phyloP scores from a whole-genome alignment of 2,888 invertebrate species.

The Branchellion lobata region DNA sequence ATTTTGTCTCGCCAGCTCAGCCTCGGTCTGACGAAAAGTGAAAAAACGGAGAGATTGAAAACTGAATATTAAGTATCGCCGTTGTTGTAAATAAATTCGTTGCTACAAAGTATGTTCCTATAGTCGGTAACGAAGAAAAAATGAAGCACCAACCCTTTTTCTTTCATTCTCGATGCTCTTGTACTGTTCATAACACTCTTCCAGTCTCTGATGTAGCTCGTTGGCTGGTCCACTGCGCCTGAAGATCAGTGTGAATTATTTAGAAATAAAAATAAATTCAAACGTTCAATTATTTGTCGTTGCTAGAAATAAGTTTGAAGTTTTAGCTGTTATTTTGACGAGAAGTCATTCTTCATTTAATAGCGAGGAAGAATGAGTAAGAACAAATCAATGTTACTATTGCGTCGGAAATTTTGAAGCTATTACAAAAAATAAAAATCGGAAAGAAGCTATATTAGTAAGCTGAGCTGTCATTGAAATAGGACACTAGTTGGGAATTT shows the following conservation, averaged over 20 bases:
- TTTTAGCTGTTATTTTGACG: slow-evolving; percentile 1
- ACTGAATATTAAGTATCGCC: background rate
- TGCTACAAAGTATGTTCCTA: background rate
- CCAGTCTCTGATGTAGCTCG: slow-evolving; percentile 72
- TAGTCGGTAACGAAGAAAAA: no score
- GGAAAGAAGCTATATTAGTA: no score
- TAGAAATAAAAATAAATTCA: background rate
- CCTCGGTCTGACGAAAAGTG: slow-evolving; percentile 71
- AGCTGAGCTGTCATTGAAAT: no score
- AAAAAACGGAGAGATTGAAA: no score
- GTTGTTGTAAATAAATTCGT: background rate
- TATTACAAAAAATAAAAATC: no score
- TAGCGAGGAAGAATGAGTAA: no score
- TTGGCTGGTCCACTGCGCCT: slow-evolving; percentile 64
- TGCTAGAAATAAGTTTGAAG: background rate
- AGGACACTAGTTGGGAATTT: no score
- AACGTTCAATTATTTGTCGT: background rate
- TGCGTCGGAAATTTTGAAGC: no score
- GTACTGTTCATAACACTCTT: slow-evolving; percentile 79
- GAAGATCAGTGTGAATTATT: background rate
- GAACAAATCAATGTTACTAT: no score
- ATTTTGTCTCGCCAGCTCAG: slow-evolving; percentile 74
- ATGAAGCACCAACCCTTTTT: slow-evolving; percentile 71
- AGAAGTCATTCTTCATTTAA: no score
- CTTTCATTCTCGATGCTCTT: slow-evolving; percentile 76